Evolutionary conservation across 1,140 invertebrate genomes (phyloP).

Genomic region (Neotoxoptera formosana): DNA sequence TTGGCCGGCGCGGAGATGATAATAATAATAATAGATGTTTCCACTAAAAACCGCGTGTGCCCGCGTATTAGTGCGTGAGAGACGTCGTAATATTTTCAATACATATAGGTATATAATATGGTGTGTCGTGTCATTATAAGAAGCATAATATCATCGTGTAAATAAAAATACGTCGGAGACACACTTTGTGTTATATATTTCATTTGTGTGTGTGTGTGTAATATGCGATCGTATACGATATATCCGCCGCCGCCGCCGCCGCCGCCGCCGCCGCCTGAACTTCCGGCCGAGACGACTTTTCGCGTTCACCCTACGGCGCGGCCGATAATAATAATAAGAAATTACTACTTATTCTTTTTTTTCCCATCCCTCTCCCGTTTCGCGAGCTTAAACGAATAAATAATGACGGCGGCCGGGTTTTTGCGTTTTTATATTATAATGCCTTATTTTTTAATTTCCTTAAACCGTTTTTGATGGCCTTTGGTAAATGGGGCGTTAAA

Average conservation of each 20-base stretch:
- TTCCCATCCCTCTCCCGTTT: background rate
- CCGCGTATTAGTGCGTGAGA: too few species aligned
- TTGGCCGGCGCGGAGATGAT: too few species aligned
- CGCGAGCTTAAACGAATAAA: slow-evolving; percentile 38
- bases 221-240: background rate
- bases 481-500: slow-evolving; percentile 53
- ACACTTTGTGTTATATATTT: background rate
- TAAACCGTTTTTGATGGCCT: slow-evolving; percentile 51
- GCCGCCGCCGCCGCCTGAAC: background rate
- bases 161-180: background rate
- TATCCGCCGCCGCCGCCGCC: too few species aligned
- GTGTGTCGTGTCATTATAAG: too few species aligned
- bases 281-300: slow-evolving; percentile 11
- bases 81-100: too few species aligned
- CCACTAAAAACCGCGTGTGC: too few species aligned
- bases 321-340: background rate
- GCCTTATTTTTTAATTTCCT: slow-evolving; percentile 53
- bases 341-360: background rate
- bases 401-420: background rate
- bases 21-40: too few species aligned
- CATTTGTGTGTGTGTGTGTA: background rate
- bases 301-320: background rate
- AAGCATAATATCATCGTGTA: too few species aligned
- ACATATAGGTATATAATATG: too few species aligned
- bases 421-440: slow-evolving; percentile 41